Evolutionary conservation across 2,797 vertebrate genomes (phyloP), one percentile per base, ranked within the genome.

Genomic region (Sebastes taczanowskii): DNA sequence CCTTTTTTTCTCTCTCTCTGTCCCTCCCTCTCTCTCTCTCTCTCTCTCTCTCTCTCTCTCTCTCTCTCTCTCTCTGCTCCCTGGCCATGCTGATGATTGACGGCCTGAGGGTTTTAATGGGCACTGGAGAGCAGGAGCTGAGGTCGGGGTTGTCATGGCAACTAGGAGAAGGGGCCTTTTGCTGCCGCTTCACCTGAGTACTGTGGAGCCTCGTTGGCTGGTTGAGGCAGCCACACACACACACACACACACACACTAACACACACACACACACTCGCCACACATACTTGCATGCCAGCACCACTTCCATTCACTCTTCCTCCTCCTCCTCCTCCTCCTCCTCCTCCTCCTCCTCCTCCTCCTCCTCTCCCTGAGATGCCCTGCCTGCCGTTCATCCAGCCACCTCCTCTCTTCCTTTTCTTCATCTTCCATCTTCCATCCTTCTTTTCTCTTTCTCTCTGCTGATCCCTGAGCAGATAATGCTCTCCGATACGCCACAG

Each of bases 91-190:
- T 93, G 94, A 93, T 96, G 96, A 97, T 96, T 96, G 96, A 95
- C 96, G 94, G 95, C 95, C 95, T 94, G 95, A 95, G 96, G 95
- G 95, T 96, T 96, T 96, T 96, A 96, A 95, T 95, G 94, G 95
- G 95, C 94, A 94, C 95, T 94, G 91, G 94, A 95, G 96, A 96
- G 95, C 95, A 91, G 93, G 94, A 96, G 94, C 94, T 93, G 95
- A 95, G 95, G 96, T 95, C 95, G 94, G 93, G 92, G 96, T 97
- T 96, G 94, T 96, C 96, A 96, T 97, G 94, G 96, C 95, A 96
- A 96, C 96, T 93, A 95, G 94, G 92, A 95, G 94, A 95, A 92
- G 91, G 94, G 95, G 94, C 94, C 94, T 93, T 95, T 94, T 92
- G 91, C 94, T 88, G 89, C 94, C 87, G 94, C 93, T 95, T 94